Percentiles rank a stretch among this genome's conserved stretches.
These are phyloP conservation scores for Atherinomorus stipes DNA, from an alignment of 2,113 vertebrate species.

Conservation along the genomic window DNA sequence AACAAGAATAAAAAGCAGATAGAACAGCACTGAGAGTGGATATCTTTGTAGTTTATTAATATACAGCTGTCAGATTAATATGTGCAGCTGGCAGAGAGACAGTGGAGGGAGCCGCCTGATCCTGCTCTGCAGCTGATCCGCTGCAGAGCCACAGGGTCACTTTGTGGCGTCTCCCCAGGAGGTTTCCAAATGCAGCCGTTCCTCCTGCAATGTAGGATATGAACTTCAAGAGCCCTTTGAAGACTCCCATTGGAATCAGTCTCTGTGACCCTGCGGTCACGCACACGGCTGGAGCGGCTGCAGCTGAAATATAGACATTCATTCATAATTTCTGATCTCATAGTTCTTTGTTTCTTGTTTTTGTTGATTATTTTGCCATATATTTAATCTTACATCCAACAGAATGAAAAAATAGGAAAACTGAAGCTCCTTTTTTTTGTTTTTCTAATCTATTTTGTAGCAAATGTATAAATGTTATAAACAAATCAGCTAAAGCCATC, in stretches of 20 bases:
- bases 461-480: conserved; percentile 26
- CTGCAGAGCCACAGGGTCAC: conserved; percentile 51
- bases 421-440: conserved; percentile 12
- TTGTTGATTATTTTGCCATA: background rate
- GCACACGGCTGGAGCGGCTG: conserved; percentile 8
- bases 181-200: conserved; percentile 51
- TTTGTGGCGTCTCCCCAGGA: conserved; percentile 60
- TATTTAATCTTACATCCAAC: background rate
- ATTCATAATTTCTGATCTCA: conserved; percentile 7
- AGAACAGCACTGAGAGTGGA: background rate
- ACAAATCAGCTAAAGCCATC: conserved; percentile 49
- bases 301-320: conserved; percentile 9
- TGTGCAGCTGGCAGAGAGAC: conserved; percentile 43
- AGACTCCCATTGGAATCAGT: conserved; percentile 46
- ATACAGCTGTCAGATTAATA: conserved; percentile 45
- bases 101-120: conserved; percentile 34
- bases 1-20: conserved; percentile 36
- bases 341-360: background rate
- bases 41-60: conserved; percentile 52
- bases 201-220: conserved; percentile 63
- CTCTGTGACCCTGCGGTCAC: conserved; percentile 50
- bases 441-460: conserved; percentile 32
- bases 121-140: conserved; percentile 38
- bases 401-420: conserved; percentile 25
- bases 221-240: conserved; percentile 64